Percentiles rank a stretch among this genome's conserved stretches.
Conservation (phyloP, 1,140 invertebrate species). For the Condylostylus longicornis region DNA sequence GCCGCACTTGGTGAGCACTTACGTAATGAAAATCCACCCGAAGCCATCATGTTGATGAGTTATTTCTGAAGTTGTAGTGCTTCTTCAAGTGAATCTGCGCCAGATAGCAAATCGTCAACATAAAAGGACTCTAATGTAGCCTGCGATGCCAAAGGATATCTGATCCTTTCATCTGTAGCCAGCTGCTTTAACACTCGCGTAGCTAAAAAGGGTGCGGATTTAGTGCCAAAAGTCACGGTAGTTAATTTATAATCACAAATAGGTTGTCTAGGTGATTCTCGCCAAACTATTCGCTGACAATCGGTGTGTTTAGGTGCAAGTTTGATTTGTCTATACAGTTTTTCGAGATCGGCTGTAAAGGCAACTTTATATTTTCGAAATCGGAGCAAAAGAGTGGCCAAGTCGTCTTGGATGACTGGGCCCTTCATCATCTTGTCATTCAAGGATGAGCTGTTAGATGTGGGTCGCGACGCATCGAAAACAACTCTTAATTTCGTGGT, state of each 20-base stretch:
- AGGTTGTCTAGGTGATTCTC: neutral
- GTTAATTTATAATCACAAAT: neutral
- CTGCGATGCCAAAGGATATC: conserved; percentile 14
- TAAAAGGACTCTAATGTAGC: conserved; percentile 17
- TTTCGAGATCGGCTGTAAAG: conserved; percentile 14
- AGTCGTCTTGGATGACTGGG: conserved; percentile 20
- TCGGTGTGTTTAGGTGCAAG: neutral
- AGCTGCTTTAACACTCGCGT: neutral
- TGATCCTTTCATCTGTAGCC: neutral
- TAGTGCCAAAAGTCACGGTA: conserved; percentile 22
- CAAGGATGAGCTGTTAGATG: conserved; percentile 9
- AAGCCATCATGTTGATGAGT: neutral
- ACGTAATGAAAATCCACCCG: neutral
- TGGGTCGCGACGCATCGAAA: conserved; percentile 20
- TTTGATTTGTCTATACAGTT: conserved; percentile 20
- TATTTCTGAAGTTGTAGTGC: conserved; percentile 5
- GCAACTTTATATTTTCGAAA: conserved; percentile 18
- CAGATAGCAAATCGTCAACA: conserved; percentile 30
- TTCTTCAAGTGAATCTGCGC: conserved; percentile 14
- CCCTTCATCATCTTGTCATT: conserved; percentile 22
- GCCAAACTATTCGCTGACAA: conserved; percentile 2
- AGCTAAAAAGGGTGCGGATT: conserved; percentile 14
- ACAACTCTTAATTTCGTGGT: conserved; percentile 24
- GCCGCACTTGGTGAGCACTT: neutral
- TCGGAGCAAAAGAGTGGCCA: conserved; percentile 20